Conservation (phyloP, 1,140 invertebrate genomes). For the Conus ventricosus region DNA sequence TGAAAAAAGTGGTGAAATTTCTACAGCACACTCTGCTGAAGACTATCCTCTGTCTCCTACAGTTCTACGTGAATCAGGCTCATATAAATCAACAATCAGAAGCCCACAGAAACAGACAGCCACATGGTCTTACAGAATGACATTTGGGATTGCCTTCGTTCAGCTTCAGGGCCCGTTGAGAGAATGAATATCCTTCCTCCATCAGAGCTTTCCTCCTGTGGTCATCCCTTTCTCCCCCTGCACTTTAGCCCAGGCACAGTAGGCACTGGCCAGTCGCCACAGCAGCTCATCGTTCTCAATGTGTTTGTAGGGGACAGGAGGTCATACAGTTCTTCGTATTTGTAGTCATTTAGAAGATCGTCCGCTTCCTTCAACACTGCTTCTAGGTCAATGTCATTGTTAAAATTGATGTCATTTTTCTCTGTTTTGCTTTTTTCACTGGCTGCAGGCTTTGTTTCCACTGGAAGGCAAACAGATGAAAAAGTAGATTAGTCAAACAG, state of each 20-base stretch:
- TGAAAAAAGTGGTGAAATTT: too few species aligned
- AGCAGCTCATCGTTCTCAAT: conserved; percentile 35
- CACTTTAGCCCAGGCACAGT: conserved; percentile 26
- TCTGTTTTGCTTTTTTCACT: neutral
- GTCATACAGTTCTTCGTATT: conserved; percentile 11
- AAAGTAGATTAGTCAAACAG: neutral
- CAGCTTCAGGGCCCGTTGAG: conserved; percentile 21
- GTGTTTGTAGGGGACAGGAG: conserved; percentile 12
- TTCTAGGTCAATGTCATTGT: neutral
- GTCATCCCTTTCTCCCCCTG: conserved; percentile 23
- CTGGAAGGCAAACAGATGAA: neutral
- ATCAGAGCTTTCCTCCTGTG: conserved; percentile 27
- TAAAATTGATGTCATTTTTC: conserved; percentile 14
- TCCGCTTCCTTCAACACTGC: conserved; percentile 9
- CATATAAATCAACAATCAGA: too few species aligned
- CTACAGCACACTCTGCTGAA: too few species aligned
- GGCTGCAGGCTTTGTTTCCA: neutral
- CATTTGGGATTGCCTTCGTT: conserved; percentile 23
- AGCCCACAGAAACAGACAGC: too few species aligned
- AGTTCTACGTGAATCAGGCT: too few species aligned
- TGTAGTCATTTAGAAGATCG: neutral
- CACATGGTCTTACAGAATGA: conserved; percentile 19
- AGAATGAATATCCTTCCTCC: conserved; percentile 28
- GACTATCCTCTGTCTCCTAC: too few species aligned
- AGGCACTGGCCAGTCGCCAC: conserved; percentile 25